These are phyloP conservation scores for Rhinoptilus africanus DNA, from an alignment of 2,113 vertebrate genomes.

Conservation along the genomic window DNA sequence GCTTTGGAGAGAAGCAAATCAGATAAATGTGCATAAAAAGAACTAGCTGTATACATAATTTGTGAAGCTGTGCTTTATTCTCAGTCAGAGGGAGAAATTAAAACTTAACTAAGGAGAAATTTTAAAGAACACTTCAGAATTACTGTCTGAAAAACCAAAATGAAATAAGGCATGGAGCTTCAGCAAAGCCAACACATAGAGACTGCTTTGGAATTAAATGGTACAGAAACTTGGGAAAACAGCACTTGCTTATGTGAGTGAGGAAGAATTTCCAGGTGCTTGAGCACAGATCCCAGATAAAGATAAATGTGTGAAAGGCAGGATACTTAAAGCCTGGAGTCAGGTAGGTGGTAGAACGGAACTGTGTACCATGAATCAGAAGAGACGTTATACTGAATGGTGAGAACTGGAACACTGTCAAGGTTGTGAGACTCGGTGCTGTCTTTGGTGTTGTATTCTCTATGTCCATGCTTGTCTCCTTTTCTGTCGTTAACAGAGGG, in stretches of 20 bases:
- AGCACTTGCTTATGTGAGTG: background rate
- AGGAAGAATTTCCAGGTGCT: background rate
- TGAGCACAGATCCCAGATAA: background rate
- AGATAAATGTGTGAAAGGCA: background rate
- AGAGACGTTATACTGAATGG: background rate
- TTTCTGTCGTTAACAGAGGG: background rate
- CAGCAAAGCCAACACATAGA: background rate
- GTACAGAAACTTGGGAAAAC: background rate
- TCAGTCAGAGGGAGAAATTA: constrained; percentile 4
- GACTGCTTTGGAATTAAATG: background rate
- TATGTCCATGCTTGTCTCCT: background rate
- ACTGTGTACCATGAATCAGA: background rate
- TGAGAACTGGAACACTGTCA: background rate
- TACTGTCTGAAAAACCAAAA: background rate
- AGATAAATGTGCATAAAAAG: constrained; percentile 49
- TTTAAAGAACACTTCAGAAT: background rate
- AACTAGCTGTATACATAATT: constrained; percentile 34
- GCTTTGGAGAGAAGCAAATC: constrained; percentile 48
- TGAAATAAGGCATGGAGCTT: background rate
- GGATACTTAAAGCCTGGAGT: background rate
- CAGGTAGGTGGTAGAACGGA: background rate
- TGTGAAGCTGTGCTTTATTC: constrained; percentile 15
- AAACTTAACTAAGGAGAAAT: background rate
- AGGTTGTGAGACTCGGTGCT: background rate
- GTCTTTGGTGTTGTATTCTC: background rate